Evolutionary conservation across 1,140 invertebrate species (phyloP), one percentile per base, ranked within the genome.

Genomic region (Anastatus disparis): DNA sequence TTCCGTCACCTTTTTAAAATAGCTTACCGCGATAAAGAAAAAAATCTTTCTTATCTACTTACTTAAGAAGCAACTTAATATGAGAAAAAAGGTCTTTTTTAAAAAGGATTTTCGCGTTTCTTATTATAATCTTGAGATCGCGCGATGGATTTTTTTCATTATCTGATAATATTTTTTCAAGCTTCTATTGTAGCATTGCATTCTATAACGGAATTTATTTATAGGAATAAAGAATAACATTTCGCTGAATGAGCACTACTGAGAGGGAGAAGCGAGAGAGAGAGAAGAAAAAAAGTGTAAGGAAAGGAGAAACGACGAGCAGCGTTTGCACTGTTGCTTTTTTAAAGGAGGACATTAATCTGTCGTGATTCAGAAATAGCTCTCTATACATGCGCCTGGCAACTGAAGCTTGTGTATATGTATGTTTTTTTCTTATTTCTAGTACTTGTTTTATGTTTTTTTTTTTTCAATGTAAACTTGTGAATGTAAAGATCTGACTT

Each of bases 291-390:
- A 58, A 58, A 67, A 67, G 22, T 20, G 35, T 52, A 55, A 52
- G 27, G 22, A 53, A 27, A 53, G 12, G 42, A 12, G 44, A 63
- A n/a, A n/a, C 1, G 55, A 44, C 24, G 53, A 24, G 56, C 52
- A 40, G 20, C n/a, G n/a, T n/a, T n/a, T 29, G 56, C 31, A 69
- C 56, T 52, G 66, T 61, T 61, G 46, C 56, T 61, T 59, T 69
- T 69, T n/a, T n/a, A n/a, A 52, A 62, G 55, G 58, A 64, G 53
- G 61, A 71, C 69, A 71, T 71, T 71, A 71, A 71, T 71, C 59
- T 64, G 53, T 58, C 69, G 53, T 48, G 53, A 71, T 64, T 71
- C 69, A 71, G 31, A 71, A 64, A 64, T 71, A 71, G 61, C 59
- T 48, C 17, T 17, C 2, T 4, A 24, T 50, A 26, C 13, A 22